phyloP scores from a whole-genome alignment of 2,888 invertebrate genomes.

The Euplagia quadripunctaria region DNA sequence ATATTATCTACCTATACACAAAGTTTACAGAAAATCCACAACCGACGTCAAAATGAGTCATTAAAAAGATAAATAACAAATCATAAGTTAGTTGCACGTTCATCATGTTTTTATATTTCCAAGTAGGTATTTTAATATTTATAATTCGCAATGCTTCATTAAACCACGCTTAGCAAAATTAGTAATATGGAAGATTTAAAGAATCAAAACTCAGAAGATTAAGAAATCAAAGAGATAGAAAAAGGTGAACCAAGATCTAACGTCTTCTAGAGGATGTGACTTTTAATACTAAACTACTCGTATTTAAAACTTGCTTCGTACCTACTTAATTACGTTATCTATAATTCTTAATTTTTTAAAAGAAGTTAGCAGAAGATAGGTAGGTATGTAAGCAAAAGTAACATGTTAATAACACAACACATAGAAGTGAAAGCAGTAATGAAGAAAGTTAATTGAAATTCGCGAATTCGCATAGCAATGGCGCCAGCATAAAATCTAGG shows the following conservation, averaged over 20 bases:
- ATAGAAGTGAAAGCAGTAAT: constrained; percentile 48
- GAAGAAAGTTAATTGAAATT: constrained; percentile 54
- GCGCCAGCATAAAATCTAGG: constrained; percentile 21
- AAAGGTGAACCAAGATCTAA: not conserved
- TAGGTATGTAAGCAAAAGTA: not conserved
- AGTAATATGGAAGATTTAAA: not conserved
- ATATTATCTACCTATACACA: not conserved
- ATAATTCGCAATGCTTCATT: not conserved
- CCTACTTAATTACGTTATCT: not conserved
- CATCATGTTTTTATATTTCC: not conserved
- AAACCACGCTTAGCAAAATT: not conserved
- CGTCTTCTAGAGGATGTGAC: not conserved
- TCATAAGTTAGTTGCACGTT: not conserved
- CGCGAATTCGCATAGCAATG: constrained; percentile 44
- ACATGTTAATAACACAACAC: not conserved
- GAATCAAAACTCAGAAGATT: not conserved
- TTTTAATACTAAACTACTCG: not conserved
- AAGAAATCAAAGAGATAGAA: not conserved
- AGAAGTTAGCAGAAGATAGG: not conserved
- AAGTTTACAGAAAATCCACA: not conserved
- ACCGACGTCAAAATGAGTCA: not conserved
- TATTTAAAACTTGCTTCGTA: not conserved
- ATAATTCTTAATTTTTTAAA: not conserved
- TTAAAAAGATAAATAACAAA: not conserved
- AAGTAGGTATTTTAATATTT: not conserved